Base-by-base conservation (phyloP, 2,113 vertebrate genomes). In the Narcine bancroftii region DNA sequence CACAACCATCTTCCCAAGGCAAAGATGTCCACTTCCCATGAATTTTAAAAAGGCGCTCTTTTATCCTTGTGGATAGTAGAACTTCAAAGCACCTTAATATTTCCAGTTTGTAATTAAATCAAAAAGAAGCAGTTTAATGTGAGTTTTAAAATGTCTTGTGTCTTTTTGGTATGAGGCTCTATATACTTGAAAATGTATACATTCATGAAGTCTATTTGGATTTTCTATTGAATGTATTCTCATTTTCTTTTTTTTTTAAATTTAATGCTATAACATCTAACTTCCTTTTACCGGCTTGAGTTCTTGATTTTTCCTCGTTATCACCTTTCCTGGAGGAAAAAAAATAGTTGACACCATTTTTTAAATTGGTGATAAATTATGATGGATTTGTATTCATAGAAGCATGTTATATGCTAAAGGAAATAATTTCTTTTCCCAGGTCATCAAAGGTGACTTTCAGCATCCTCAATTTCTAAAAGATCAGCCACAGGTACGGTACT, bases 381-480 rank as follows among this genome's bases (percentile, higher is more conserved):
- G 81, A 87, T 87, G 81, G 50, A 1, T 63, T 83, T 87, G n/a
- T 24, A 60, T 87, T 36, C 17, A 36, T n/a, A n/a, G 53, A 87
- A 87, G 36, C n/a, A 5, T 39, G 17, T 29, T 60, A 2, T 87
- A 36, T 60, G 26, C 53, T 87, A 60, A 87, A 87, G 17, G 45
- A 87, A 69, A 29, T 69, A 21, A 47, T 97, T 95, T 97, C 93
- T 96, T 95, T 96, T 95, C 94, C 93, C 95, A 99, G 98, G 98
- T 99, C 93, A 98, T 97, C 95, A 98, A 99, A 96, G 98, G 98
- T 95, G 98, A 99, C 97, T 99, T 99, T 96, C 98, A 98, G 94
- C 97, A 99, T 83, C 98, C 98, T 93, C 98, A 98, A 94, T 99
- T 99, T 94, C 97, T 99, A 93, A 99, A 97, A 97, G 98, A 98